Evolutionary conservation across 2,888 invertebrate genomes (phyloP).

Genomic region (Sesia apiformis): DNA sequence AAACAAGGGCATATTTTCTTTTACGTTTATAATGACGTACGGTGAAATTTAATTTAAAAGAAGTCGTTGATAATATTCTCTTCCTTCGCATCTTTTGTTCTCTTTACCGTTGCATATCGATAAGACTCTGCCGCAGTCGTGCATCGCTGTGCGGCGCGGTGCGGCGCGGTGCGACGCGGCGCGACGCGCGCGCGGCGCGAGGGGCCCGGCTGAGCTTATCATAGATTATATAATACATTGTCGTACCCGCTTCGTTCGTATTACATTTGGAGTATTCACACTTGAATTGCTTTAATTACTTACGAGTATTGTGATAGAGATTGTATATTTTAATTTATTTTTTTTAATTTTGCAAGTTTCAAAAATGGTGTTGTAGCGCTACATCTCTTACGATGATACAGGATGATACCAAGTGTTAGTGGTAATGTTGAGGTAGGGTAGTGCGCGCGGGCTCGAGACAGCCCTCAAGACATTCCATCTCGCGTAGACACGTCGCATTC

Average conservation of each 20-base stretch:
- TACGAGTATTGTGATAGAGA: conserved; percentile 76
- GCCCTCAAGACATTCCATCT: conserved; percentile 57
- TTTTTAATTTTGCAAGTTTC: conserved; percentile 70
- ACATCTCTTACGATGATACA: conserved; percentile 58
- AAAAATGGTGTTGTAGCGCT: conserved; percentile 58
- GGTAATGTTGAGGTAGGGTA: conserved; percentile 66
- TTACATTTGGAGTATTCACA: conserved; percentile 72
- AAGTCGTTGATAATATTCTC: no score
- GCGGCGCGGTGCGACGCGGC: not conserved
- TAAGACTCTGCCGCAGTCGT: no score
- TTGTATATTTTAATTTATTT: conserved; percentile 75
- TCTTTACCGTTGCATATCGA: no score
- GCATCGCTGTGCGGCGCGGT: not conserved
- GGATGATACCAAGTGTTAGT: conserved; percentile 46
- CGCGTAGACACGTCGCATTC: conserved; percentile 13
- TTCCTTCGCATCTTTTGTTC: no score
- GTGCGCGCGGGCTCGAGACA: conserved; percentile 48
- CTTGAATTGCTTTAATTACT: conserved; percentile 74
- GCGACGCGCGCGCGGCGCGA: conserved; percentile 5
- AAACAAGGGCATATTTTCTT: no score
- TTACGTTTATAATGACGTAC: no score
- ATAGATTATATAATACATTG: conserved; percentile 24
- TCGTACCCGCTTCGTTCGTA: conserved; percentile 52
- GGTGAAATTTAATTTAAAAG: no score
- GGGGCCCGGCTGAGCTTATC: conserved; percentile 10